A percentile compares a stretch with the other conserved stretches of the same genome.
These are phyloP conservation scores for Elaphurus davidianus DNA, from an alignment of 2,113 vertebrate species.

Conservation along the genomic window DNA sequence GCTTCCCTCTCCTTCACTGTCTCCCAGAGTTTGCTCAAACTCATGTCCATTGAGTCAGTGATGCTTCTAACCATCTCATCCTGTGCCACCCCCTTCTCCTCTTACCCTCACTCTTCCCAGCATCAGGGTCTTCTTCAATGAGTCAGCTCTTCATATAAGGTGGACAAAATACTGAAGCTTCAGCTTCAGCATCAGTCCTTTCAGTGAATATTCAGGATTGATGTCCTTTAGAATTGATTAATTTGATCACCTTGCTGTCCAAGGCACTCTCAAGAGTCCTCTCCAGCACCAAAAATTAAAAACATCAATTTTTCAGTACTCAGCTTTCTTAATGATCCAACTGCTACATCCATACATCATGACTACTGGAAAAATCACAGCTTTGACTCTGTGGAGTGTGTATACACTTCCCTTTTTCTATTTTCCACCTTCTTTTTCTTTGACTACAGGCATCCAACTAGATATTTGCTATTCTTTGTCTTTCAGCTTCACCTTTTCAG, in stretches of 20 bases:
- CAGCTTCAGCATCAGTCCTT: neutral
- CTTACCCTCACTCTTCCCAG: neutral
- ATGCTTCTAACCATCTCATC: neutral
- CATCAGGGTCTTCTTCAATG: neutral
- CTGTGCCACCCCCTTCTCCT: neutral
- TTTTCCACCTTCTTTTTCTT: neutral
- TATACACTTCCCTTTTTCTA: neutral
- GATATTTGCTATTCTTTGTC: neutral
- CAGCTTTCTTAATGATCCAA: neutral
- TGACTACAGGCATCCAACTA: neutral
- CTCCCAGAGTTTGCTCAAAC: neutral
- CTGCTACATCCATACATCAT: neutral
- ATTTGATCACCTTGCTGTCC: fast-evolving
- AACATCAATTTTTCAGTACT: neutral
- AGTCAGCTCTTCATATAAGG: neutral
- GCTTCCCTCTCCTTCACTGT: neutral
- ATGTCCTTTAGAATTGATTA: neutral
- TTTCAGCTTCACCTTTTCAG: neutral
- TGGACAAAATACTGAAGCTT: neutral
- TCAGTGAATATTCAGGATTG: neutral
- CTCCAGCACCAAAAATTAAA: neutral
- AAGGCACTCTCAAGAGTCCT: neutral
- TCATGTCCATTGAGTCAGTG: neutral
- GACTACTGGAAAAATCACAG: neutral
- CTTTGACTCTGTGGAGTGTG: neutral